Conservation (phyloP, 2,888 invertebrate species). For the Agrochola macilenta region DNA sequence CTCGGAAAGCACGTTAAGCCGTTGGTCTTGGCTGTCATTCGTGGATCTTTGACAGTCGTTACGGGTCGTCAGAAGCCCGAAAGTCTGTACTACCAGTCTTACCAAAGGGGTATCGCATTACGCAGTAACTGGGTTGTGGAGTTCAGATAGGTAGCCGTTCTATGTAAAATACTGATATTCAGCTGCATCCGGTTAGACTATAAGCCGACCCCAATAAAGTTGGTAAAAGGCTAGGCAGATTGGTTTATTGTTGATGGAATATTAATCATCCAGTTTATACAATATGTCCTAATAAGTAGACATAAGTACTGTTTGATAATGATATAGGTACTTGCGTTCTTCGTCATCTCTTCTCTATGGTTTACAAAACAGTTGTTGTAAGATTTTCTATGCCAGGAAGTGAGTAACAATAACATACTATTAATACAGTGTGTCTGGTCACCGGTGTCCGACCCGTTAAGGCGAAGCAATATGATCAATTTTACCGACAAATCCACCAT, state of each 20-base stretch:
- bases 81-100: not conserved
- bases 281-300: not conserved
- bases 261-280: not conserved
- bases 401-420: slow-evolving; percentile 1
- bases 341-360: not conserved
- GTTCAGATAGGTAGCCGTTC: not conserved
- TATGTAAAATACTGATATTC: not conserved
- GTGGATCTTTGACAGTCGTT: not conserved
- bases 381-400: not conserved
- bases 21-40: not conserved
- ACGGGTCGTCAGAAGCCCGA: not conserved
- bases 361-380: not conserved
- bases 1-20: too few relatives aligned
- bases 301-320: too few relatives aligned
- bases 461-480: too few relatives aligned
- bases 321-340: too few relatives aligned
- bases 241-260: not conserved
- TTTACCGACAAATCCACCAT: too few relatives aligned
- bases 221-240: not conserved
- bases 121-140: not conserved
- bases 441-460: too few relatives aligned
- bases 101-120: not conserved
- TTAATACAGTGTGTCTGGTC: too few relatives aligned
- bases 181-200: not conserved
- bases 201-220: too few relatives aligned